Percentiles rank a stretch among this genome's conserved stretches.
phyloP scores from a whole-genome alignment of 2,113 vertebrate species.

The Colinus virginianus region DNA sequence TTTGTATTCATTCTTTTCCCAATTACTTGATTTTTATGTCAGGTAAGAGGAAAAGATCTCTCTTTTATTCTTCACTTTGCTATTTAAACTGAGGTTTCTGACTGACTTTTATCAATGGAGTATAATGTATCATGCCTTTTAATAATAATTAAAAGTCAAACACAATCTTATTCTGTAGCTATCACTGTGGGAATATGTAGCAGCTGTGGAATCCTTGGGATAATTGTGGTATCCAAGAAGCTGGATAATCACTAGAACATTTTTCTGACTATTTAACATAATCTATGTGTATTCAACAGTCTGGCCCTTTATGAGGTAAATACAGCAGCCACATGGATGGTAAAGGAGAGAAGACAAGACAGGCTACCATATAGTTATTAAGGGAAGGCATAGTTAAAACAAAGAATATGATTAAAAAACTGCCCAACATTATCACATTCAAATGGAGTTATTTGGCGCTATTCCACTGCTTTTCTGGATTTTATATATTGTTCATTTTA shows the following conservation, averaged over 20 bases:
- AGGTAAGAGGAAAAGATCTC: background rate
- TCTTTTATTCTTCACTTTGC: background rate
- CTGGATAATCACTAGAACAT: background rate
- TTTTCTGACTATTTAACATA: slow-evolving; percentile 19
- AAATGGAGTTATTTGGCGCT: background rate
- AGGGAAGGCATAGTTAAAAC: background rate
- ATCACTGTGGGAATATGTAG: background rate
- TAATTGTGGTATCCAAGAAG: slow-evolving; percentile 19
- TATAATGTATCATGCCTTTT: background rate
- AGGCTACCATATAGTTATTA: background rate
- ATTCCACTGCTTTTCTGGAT: slow-evolving; percentile 28
- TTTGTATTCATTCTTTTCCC: background rate
- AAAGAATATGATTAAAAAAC: background rate
- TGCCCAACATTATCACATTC: background rate
- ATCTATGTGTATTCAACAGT: slow-evolving; percentile 33
- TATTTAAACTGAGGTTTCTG: background rate
- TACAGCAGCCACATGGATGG: background rate
- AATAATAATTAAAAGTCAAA: background rate
- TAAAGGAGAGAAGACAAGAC: background rate
- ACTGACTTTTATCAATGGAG: background rate
- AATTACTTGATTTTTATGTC: background rate
- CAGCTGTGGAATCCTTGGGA: background rate
- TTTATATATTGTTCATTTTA: background rate
- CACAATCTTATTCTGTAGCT: background rate
- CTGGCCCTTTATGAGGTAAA: background rate